A percentile compares a stretch with the other conserved stretches of the same genome.
Conservation (phyloP, 2,888 invertebrate genomes). For the Tinea trinotella region DNA sequence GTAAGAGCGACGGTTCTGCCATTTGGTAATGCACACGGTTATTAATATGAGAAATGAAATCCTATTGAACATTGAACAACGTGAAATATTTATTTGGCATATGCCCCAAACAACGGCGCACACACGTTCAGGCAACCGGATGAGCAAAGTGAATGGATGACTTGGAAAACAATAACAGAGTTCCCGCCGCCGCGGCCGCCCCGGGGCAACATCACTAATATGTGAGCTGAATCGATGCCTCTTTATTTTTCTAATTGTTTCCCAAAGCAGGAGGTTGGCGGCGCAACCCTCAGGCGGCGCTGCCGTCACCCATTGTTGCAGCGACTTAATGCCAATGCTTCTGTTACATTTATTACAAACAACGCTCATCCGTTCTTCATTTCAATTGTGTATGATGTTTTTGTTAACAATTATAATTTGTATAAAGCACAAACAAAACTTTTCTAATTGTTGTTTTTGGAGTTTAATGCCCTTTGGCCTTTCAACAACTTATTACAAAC, state of each 20-base stretch:
- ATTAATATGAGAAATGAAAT: not conserved
- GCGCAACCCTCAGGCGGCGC: not conserved
- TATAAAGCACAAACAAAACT: too few species aligned
- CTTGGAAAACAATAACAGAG: slow-evolving; percentile 7
- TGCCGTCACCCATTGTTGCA: not conserved
- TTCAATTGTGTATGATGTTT: too few species aligned
- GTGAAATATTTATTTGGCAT: not conserved
- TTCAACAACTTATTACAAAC: too few species aligned
- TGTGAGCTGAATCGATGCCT: slow-evolving; percentile 5
- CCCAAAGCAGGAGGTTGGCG: not conserved
- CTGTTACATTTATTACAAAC: too few species aligned
- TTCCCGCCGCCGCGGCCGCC: slow-evolving; percentile 4
- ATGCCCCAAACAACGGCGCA: not conserved
- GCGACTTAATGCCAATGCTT: too few species aligned
- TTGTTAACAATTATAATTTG: too few species aligned
- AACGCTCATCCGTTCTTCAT: too few species aligned
- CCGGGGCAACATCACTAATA: not conserved
- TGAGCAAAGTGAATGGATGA: not conserved
- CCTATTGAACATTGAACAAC: not conserved
- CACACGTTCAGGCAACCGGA: slow-evolving; percentile 3
- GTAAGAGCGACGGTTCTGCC: too few species aligned
- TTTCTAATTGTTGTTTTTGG: too few species aligned
- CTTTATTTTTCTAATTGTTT: not conserved
- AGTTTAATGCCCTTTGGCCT: too few species aligned
- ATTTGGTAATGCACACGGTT: too few species aligned